Evolutionary conservation across 2,797 vertebrate species (phyloP).

Genomic region (Pipistrellus pipistrellus): DNA sequence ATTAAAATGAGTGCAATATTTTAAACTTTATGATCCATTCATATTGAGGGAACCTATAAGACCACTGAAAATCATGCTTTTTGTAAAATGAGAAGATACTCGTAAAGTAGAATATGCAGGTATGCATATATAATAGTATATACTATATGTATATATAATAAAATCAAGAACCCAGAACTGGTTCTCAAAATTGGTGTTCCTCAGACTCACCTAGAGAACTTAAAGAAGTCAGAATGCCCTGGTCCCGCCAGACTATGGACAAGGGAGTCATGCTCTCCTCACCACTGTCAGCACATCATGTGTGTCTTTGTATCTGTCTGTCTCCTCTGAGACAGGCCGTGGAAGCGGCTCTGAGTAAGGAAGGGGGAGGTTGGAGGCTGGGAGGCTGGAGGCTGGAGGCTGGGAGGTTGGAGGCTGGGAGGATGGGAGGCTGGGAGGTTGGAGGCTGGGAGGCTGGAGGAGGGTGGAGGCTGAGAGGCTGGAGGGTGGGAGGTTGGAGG

Average conservation of each 20-base stretch:
- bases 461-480: too few species aligned
- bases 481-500: too few species aligned
- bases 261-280: background rate
- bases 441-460: too few species aligned
- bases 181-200: background rate
- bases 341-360: background rate
- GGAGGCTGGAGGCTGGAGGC: too few species aligned
- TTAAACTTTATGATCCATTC: background rate
- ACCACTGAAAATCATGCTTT: background rate
- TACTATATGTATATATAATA: background rate
- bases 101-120: background rate
- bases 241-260: background rate
- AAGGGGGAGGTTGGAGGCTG: background rate
- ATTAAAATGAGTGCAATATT: background rate
- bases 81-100: slow-evolving; percentile 18
- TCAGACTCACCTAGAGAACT: background rate
- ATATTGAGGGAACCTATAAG: background rate
- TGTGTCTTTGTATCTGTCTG: background rate
- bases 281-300: background rate
- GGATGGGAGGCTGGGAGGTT: too few species aligned
- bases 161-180: slow-evolving; percentile 23
- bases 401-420: too few species aligned
- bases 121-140: background rate
- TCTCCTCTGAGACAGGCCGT: background rate
- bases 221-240: background rate